Base-by-base conservation (phyloP, 1,140 invertebrate species). In the Drosophila nasuta region DNA sequence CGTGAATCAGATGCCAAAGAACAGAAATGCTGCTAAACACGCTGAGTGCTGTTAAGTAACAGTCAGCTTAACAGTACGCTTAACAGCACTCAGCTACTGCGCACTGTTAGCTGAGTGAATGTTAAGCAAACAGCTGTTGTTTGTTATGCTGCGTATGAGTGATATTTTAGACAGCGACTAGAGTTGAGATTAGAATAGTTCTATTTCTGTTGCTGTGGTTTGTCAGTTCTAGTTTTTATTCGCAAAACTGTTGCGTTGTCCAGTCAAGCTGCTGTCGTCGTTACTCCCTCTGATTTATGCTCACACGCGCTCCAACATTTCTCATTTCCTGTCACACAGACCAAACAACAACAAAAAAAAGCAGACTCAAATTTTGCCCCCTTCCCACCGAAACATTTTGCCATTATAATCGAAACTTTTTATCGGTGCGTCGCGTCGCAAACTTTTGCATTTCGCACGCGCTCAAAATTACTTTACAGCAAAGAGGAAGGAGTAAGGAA, bases 371-470 rank as follows among this genome's bases (percentile, higher is more conserved):
- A 10, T 11, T 1, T 48, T 8, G 20, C 17, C 62, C 30, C 65
- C 25, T 17, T 25, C 20, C 3, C 20, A 20, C 20, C 3, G 20
- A 49, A 59, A 72, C 60, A 72, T 46, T 70, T 75, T 67, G 82
- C 76, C 65, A 87, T 88, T 88, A 87, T 88, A 88, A 87, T 87
- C 82, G 82, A 87, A 87, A 88, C 77, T 87, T 87, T 87, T 87
- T 82, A 87, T 87, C 70, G 77, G 68, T 65, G 49, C 48, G 25
- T 48, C 46, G 56, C 70, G 70, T 51, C 52, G 49, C 71, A 74
- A 87, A 87, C 74, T 88, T 87, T 87, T 72, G 67, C 85, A 88
- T 83, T 88, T 87, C 80, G 85, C 83, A 87, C 83, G 77, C 75
- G 77, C 81, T 87, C 48, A 54, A 87, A 87, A 87, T 88, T 81